A percentile compares a stretch with the other conserved stretches of the same genome.
Conservation (phyloP, 2,113 vertebrate species). For the Urocolius indicus region DNA sequence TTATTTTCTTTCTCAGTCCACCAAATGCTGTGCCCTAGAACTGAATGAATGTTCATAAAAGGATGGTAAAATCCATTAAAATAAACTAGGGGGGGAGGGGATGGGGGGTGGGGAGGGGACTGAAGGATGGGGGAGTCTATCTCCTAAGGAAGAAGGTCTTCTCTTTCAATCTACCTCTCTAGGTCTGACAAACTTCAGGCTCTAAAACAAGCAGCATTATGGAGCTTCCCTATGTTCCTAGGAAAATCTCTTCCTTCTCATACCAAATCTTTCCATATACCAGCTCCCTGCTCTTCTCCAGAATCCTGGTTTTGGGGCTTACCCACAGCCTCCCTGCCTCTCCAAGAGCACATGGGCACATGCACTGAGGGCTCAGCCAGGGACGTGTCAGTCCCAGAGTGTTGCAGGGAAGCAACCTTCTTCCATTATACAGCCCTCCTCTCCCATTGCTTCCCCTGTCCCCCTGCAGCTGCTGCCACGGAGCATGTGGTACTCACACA, state of each 20-base stretch:
- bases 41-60: background rate
- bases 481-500: accelerated
- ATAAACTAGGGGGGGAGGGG: background rate
- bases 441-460: no score
- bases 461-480: background rate
- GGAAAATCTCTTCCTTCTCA: background rate
- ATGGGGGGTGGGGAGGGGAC: no score
- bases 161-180: background rate
- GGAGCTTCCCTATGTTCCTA: accelerated
- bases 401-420: background rate
- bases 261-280: background rate
- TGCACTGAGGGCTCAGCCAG: background rate
- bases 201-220: background rate
- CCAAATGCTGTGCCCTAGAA: background rate
- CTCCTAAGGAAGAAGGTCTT: background rate
- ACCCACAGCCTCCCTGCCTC: background rate
- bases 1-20: background rate
- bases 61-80: background rate
- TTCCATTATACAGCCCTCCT: background rate
- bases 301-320: background rate
- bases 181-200: background rate
- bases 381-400: accelerated
- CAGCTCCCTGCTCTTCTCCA: background rate
- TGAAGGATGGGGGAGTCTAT: no score
- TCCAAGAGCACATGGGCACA: background rate